Evolutionary conservation across 2,113 vertebrate genomes (phyloP).

Genomic region (Corydoras maculifer): DNA sequence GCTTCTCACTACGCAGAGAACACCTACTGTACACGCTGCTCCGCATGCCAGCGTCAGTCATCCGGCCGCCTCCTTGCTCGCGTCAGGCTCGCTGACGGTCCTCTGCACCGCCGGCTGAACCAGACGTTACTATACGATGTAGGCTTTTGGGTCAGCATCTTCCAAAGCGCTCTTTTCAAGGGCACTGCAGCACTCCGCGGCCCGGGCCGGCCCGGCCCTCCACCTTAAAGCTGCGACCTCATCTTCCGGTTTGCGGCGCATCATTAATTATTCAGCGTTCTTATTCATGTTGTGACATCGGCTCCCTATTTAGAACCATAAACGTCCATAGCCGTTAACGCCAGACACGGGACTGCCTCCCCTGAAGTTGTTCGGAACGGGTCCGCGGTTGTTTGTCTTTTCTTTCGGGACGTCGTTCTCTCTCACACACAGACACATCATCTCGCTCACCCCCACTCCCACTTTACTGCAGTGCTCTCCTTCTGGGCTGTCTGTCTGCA

Average conservation of each 20-base stretch:
- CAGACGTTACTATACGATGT: no score
- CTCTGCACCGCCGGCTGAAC: no score
- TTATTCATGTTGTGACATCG: conserved; percentile 30
- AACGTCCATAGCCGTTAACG: neutral
- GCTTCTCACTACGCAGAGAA: no score
- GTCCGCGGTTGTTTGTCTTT: no score
- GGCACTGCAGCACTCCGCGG: conserved; percentile 3
- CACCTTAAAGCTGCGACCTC: conserved; percentile 1
- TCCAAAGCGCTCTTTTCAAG: conserved; percentile 15
- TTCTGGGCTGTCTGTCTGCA: conserved; percentile 57
- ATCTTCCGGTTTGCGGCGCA: conserved; percentile 12
- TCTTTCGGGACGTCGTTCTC: conserved; percentile 31
- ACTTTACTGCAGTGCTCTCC: conserved; percentile 57
- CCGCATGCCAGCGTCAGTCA: no score
- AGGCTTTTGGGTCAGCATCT: no score
- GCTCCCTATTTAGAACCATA: conserved; percentile 29
- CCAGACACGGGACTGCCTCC: neutral
- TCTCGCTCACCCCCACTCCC: conserved; percentile 31
- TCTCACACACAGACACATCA: neutral
- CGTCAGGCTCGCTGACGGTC: no score
- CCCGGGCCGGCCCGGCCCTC: conserved; percentile 3
- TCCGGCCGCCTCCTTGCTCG: no score
- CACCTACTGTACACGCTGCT: no score
- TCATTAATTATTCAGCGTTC: conserved; percentile 40
- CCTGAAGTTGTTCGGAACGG: no score